A percentile compares a stretch with the other conserved stretches of the same genome.
These are phyloP conservation scores for Melikaiella ostensackeni DNA, from an alignment of 2,888 invertebrate genomes.

Conservation along the genomic window DNA sequence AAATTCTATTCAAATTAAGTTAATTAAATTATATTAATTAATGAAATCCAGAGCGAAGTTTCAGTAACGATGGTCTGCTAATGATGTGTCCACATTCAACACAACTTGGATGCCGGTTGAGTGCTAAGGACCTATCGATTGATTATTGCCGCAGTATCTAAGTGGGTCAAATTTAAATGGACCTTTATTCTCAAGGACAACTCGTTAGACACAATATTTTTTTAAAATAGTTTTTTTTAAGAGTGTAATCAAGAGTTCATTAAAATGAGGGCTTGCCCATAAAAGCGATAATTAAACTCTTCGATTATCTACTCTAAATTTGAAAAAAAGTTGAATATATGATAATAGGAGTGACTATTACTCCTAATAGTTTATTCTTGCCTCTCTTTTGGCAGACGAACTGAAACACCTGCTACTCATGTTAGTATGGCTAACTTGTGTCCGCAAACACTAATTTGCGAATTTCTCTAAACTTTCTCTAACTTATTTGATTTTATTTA, in stretches of 20 bases:
- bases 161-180: slow-evolving; percentile 60
- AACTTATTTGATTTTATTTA: no score
- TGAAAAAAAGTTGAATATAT: no score
- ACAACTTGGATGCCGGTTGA: slow-evolving; percentile 50
- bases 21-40: no score
- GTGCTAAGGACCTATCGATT: slow-evolving; percentile 64
- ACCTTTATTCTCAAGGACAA: slow-evolving; percentile 27
- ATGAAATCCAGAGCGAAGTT: neutral
- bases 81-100: slow-evolving; percentile 43
- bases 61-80: neutral
- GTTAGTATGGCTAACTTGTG: no score
- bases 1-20: no score
- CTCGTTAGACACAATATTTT: slow-evolving; percentile 6
- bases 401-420: neutral
- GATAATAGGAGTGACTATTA: neutral
- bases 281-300: neutral
- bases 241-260: neutral
- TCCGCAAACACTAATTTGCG: no score
- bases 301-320: neutral
- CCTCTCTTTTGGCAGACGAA: neutral
- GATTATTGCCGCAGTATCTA: slow-evolving; percentile 60
- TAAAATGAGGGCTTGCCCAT: neutral
- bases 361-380: neutral
- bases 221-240: neutral
- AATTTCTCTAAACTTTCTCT: no score